Percentiles rank a stretch among this genome's conserved stretches.
Conservation (phyloP, 2,888 invertebrate genomes). For the Amaurobius ferox region DNA sequence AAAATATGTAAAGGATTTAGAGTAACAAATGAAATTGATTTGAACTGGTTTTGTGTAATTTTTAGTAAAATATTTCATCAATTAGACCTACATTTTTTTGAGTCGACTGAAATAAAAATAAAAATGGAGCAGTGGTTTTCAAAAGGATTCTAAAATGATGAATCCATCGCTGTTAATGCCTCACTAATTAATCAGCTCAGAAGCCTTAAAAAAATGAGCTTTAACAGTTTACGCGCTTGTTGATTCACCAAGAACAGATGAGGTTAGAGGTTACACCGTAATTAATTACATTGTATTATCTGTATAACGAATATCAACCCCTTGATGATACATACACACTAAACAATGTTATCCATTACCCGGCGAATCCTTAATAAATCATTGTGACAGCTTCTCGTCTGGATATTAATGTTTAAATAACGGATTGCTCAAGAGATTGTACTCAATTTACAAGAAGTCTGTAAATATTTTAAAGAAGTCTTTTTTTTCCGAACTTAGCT, state of each 20-base stretch:
- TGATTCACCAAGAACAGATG: slow-evolving; percentile 26
- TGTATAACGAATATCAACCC: slow-evolving; percentile 53
- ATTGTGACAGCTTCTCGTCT: slow-evolving; percentile 42
- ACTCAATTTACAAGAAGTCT: slow-evolving; percentile 24
- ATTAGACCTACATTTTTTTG: too few species aligned
- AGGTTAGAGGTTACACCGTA: slow-evolving; percentile 48
- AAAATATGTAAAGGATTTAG: too few species aligned
- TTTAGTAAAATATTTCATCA: too few species aligned
- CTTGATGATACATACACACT: slow-evolving; percentile 37
- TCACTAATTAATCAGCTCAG: too few species aligned
- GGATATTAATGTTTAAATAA: slow-evolving; percentile 24
- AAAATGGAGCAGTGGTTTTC: too few species aligned
- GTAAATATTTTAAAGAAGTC: slow-evolving; percentile 26
- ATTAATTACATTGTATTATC: slow-evolving; percentile 64
- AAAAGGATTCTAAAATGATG: too few species aligned
- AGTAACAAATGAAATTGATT: too few species aligned
- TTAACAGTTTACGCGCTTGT: slow-evolving; percentile 13
- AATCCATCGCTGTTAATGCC: too few species aligned
- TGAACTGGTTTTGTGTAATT: too few species aligned
- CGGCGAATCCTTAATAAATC: slow-evolving; percentile 59
- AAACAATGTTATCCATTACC: slow-evolving; percentile 62
- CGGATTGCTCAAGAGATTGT: slow-evolving; percentile 16
- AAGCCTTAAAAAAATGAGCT: background rate
- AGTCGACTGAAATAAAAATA: too few species aligned
- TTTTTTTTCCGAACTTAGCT: slow-evolving; percentile 18